Conservation (phyloP, 2,888 invertebrate species). For the Patella ulyssiponensis region DNA sequence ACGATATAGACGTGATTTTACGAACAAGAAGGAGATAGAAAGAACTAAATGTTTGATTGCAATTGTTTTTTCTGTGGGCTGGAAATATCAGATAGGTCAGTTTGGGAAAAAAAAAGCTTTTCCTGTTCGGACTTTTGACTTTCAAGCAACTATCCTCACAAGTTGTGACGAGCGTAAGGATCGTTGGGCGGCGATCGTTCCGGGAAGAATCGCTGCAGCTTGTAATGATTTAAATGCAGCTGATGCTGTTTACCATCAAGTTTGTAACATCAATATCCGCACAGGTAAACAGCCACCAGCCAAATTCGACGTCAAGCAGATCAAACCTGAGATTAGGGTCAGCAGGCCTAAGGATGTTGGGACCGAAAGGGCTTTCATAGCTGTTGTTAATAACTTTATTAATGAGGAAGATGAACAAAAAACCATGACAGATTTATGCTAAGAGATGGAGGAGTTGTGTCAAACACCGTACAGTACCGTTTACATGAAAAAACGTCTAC, state of each 20-base stretch:
- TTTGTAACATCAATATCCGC: neutral
- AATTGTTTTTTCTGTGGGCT: no score
- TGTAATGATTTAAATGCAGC: constrained; percentile 7
- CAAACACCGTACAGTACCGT: no score
- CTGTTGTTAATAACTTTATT: neutral
- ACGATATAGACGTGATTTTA: neutral
- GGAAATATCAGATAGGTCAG: no score
- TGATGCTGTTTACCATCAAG: constrained; percentile 10
- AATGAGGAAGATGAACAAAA: neutral
- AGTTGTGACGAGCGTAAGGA: neutral
- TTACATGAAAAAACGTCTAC: no score
- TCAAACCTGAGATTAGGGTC: neutral
- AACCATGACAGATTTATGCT: no score
- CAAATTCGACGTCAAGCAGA: neutral
- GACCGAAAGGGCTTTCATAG: neutral
- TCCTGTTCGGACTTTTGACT: neutral
- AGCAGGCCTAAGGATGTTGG: neutral
- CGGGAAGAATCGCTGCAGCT: neutral
- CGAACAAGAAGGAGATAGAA: neutral
- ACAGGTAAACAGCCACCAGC: neutral
- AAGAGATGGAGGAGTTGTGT: no score
- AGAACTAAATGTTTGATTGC: neutral
- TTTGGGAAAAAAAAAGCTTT: no score
- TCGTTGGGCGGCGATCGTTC: neutral
- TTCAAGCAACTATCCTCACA: neutral